Conservation (phyloP, 2,797 vertebrate species). For the Aselliscus stoliczkanus region DNA sequence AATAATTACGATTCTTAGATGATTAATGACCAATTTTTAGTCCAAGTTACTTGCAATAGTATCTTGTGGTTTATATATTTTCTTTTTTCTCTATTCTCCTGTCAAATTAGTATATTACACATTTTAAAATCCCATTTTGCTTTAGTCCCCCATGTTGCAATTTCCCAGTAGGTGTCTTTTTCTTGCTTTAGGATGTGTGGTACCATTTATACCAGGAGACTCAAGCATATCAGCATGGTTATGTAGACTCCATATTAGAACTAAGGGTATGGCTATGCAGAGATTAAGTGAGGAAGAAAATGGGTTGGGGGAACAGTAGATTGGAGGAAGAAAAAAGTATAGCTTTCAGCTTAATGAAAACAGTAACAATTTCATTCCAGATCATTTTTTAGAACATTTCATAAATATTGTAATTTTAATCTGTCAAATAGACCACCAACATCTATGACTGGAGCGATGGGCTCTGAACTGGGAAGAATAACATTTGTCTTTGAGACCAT, state of each 20-base stretch:
- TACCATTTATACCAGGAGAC: not conserved
- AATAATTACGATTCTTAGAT: not conserved
- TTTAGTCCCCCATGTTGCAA: not conserved
- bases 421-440: slow-evolving; percentile 87
- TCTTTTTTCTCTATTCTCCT: not conserved
- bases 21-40: not conserved
- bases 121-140: not conserved
- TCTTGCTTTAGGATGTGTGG: not conserved
- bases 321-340: not conserved
- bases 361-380: slow-evolving; percentile 44
- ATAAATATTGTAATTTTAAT: slow-evolving; percentile 57
- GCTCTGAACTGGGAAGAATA: slow-evolving; percentile 91
- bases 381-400: slow-evolving; percentile 35
- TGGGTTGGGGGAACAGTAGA: not conserved
- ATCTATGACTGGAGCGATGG: slow-evolving; percentile 87
- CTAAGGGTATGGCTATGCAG: no score
- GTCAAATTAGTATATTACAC: not conserved
- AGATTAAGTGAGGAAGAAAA: not conserved
- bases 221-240: not conserved
- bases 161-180: not conserved
- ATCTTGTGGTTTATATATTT: not conserved
- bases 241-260: not conserved
- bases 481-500: slow-evolving; percentile 95
- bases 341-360: not conserved
- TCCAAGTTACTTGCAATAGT: not conserved